phyloP scores from a whole-genome alignment of 2,113 vertebrate species.

The Apus apus region DNA sequence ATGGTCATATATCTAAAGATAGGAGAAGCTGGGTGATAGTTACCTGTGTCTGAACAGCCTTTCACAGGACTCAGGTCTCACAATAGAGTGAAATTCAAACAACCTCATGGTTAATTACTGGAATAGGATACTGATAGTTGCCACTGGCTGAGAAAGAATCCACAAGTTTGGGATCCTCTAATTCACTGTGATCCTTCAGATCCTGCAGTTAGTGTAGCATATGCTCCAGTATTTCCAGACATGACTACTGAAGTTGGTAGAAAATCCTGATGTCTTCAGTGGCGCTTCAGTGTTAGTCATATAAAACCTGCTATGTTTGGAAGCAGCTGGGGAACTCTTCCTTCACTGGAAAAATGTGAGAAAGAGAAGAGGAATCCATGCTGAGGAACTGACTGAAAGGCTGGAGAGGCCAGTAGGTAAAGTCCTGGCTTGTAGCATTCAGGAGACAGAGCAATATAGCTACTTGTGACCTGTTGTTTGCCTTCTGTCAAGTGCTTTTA shows the following conservation, averaged over 20 bases:
- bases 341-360: not conserved
- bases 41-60: not conserved
- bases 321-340: constrained; percentile 7
- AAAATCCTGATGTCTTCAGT: constrained; percentile 48
- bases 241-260: constrained; percentile 22
- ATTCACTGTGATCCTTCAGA: not conserved
- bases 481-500: not conserved
- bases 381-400: not conserved
- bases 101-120: not conserved
- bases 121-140: not conserved
- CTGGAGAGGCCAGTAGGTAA: not conserved
- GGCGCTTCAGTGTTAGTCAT: not conserved
- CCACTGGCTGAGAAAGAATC: not conserved
- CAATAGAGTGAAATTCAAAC: not conserved
- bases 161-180: not conserved
- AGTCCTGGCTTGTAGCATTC: not conserved
- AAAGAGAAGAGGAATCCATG: not conserved
- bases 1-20: not conserved
- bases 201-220: constrained; percentile 41
- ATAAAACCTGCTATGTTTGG: not conserved
- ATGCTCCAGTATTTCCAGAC: constrained; percentile 51
- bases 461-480: not conserved
- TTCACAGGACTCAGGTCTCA: not conserved
- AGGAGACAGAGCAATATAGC: not conserved
- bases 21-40: not conserved